phyloP scores from a whole-genome alignment of 2,888 invertebrate genomes.

The Callyntrura guangdongensis region DNA sequence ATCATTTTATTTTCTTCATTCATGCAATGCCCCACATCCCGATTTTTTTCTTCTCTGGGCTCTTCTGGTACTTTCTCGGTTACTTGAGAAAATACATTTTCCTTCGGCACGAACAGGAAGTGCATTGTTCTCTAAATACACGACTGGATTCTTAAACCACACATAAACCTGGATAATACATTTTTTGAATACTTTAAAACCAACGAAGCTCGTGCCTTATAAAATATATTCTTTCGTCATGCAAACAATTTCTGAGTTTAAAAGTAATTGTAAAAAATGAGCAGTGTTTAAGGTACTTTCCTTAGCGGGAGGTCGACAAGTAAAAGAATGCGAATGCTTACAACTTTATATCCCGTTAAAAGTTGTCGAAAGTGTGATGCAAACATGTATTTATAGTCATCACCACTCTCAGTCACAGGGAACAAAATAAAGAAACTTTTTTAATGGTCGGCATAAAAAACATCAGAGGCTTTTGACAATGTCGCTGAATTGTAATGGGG shows the following conservation, averaged over 20 bases:
- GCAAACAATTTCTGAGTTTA: constrained; percentile 9
- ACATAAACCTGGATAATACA: not conserved
- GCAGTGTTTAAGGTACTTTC: constrained; percentile 43
- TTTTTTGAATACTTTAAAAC: not conserved
- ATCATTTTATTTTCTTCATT: constrained; percentile 26
- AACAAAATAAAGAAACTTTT: constrained; percentile 17
- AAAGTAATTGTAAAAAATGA: constrained; percentile 44
- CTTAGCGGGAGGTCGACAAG: constrained; percentile 61
- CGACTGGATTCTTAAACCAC: not conserved
- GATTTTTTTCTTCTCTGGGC: not conserved
- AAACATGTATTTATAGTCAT: not conserved
- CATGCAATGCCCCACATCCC: constrained; percentile 35
- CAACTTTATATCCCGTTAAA: constrained; percentile 34
- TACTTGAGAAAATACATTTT: constrained; percentile 12
- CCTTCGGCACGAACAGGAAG: constrained; percentile 51
- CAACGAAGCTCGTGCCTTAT: no score
- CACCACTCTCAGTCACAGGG: not conserved
- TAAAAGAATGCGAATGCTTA: constrained; percentile 30
- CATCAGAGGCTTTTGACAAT: not conserved
- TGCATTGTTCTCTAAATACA: constrained; percentile 67
- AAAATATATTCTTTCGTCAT: constrained; percentile 24
- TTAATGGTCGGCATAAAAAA: not conserved
- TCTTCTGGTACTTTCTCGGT: not conserved
- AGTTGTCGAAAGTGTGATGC: not conserved
- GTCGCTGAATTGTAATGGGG: constrained; percentile 26